Base-by-base conservation (phyloP, 2,888 invertebrate species). In the Oscheius sp. region DNA sequence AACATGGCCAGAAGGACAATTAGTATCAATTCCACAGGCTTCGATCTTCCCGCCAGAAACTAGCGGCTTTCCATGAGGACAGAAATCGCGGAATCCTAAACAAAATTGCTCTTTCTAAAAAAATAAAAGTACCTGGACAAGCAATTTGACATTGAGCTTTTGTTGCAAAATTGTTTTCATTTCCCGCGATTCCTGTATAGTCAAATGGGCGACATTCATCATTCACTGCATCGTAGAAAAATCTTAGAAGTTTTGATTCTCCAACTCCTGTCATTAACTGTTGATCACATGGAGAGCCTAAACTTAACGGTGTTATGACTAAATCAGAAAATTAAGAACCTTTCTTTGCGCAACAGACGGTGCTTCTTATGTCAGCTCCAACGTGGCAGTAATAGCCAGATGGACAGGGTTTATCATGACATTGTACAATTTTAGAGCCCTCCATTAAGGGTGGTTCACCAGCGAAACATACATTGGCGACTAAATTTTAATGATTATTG, bases 141-240 rank as follows among this genome's bases (percentile, higher is more conserved):
- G 73, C 71, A 20, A 76, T 73, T 37, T 76, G 73, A 48, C 84
- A 84, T 33, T 73, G 71, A 17, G 77, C 78, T 45, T 77, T 75
- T n/a, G 81, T 76, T 45, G 80, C 33, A 69, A 84, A 84, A 65
- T 83, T 83, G 67, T 84, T 84, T 63, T 83, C 81, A 66, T 84
- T 84, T 50, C 84, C 84, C 15, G 73, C 80, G 45, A 76, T 65
- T 8, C 84, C 84, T 5, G 77, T 72, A 53, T 84, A 84, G 17
- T 74, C 72, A 74, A 84, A 84, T 12, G 71, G 69, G 17, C 73
- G 52, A 65, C 84, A 84, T 20, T 65, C 64, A 53, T 79, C 76
- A 17, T 72, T 73, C 0, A 71, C 72, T 1, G 73, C 70, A 63
- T 84, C 84, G 65, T 81, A 83, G 73, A 79, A 82, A 69, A 73